phyloP scores from a whole-genome alignment of 2,888 invertebrate genomes.

The Acanthosepion pharaonis region DNA sequence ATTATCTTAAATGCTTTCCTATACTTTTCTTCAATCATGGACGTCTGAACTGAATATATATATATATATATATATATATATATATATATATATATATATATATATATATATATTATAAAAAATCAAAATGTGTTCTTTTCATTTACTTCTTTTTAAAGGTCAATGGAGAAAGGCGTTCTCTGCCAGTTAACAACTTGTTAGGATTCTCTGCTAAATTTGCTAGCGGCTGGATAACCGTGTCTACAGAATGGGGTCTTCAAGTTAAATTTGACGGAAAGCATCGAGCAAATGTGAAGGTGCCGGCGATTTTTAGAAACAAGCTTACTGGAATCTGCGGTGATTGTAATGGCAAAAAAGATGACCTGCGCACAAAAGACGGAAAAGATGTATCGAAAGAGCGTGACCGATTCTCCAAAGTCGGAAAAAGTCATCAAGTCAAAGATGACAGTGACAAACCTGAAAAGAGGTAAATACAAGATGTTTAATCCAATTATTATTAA shows the following conservation, averaged over 20 bases:
- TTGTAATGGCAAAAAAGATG: slow-evolving; percentile 51
- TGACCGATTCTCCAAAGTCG: slow-evolving; percentile 52
- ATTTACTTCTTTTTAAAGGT: slow-evolving; percentile 45
- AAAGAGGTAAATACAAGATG: neutral
- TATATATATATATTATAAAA: too few species aligned
- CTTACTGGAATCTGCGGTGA: slow-evolving; percentile 53
- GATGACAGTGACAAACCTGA: slow-evolving; percentile 43
- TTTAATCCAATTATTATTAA: too few species aligned
- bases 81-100: too few species aligned
- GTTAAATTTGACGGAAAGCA: slow-evolving; percentile 52
- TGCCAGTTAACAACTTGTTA: neutral
- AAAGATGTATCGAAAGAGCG: slow-evolving; percentile 51
- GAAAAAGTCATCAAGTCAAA: slow-evolving; percentile 49
- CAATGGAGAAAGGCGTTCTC: neutral
- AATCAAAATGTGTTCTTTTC: neutral
- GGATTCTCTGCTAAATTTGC: slow-evolving; percentile 49
- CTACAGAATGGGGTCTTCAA: slow-evolving; percentile 51
- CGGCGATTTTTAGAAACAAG: slow-evolving; percentile 48
- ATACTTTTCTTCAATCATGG: neutral
- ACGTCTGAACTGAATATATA: too few species aligned
- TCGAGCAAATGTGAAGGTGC: slow-evolving; percentile 54
- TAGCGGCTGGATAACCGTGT: slow-evolving; percentile 51
- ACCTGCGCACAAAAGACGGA: slow-evolving; percentile 54
- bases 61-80: too few species aligned
- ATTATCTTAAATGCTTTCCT: neutral